Base-by-base conservation (phyloP, 2,888 invertebrate species). In the Deilephila porcellus region DNA sequence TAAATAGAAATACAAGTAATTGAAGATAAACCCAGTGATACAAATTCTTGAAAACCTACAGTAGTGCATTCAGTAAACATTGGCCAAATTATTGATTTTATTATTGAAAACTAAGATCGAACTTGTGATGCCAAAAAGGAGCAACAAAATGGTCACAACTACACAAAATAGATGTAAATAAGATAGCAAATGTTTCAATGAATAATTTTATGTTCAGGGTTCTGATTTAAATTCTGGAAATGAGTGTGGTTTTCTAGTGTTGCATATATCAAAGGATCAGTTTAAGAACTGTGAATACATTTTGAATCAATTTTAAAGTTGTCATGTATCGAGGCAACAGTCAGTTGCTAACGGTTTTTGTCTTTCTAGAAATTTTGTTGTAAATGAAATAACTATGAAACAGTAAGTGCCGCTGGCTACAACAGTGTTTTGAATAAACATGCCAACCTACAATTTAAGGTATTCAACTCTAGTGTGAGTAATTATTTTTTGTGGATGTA, bases 71-170 rank as follows among this genome's bases (percentile, higher is more conserved):
- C 32, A 32, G 32, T 32, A 0, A 34, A 63, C 34, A 34, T 34
- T 34, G 19, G 6, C n/a, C 19, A 63, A n/a, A 63, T n/a, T 37
- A 63, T 63, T 63, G 63, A 63, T 64, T 45, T 64, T 20, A 64
- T 45, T 20, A 17, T n/a, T 4, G 20, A n/a, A 20, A 4, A 20
- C 37, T 45, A 2, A n/a, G 37, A 19, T n/a, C n/a, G 32, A 6
- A 32, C 19, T 45, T 29, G 19, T 6, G 8, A 8, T 14, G 0
- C 8, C 3, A 11, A 20, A 60, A 71, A 11, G 71, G 20, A 32
- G 34, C 20, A 37, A 37, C 34, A 14, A 71, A n/a, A n/a, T n/a
- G 56, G 37, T 53, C 53, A 53, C 53, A 53, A 19, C 53, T 20
- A 59, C 20, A 45, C n/a, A 45, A n/a, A 45, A 45, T 70, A 56